These are phyloP conservation scores for Botia almorhae DNA, from an alignment of 2,797 vertebrate genomes.

Conservation along the genomic window DNA sequence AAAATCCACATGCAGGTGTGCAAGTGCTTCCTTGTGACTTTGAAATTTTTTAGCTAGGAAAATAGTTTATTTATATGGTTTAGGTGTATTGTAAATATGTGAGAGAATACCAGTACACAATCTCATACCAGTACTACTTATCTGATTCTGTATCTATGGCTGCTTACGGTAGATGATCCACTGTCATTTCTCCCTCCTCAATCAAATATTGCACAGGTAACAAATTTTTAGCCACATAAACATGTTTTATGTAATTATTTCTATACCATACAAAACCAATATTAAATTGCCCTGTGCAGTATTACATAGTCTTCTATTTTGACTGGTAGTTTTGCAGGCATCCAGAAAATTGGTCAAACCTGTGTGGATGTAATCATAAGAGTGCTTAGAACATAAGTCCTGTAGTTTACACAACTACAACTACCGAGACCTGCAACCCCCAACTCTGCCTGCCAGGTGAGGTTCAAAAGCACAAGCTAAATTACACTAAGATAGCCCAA, in stretches of 20 bases:
- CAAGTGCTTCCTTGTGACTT: not conserved
- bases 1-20: slow-evolving; percentile 87
- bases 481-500: no score
- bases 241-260: not conserved
- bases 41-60: not conserved
- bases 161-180: slow-evolving; percentile 74
- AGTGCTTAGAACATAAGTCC: slow-evolving; percentile 69
- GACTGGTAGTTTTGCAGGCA: slow-evolving; percentile 71
- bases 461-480: no score
- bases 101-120: slow-evolving; percentile 87
- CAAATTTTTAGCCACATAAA: slow-evolving; percentile 3
- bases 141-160: slow-evolving; percentile 54
- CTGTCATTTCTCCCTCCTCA: slow-evolving; percentile 79
- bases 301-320: not conserved
- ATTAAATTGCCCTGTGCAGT: not conserved
- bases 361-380: slow-evolving; percentile 79
- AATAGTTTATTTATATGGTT: not conserved
- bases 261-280: no score
- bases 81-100: slow-evolving; percentile 91
- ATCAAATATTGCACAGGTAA: slow-evolving; percentile 91
- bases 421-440: slow-evolving; percentile 70
- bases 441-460: slow-evolving; percentile 76
- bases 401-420: slow-evolving; percentile 71
- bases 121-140: slow-evolving; percentile 86
- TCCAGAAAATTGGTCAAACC: slow-evolving; percentile 68